Percentiles rank a stretch among this genome's conserved stretches.
phyloP scores from a whole-genome alignment of 1,140 invertebrate species.

The Pachypeltis micranthus region DNA sequence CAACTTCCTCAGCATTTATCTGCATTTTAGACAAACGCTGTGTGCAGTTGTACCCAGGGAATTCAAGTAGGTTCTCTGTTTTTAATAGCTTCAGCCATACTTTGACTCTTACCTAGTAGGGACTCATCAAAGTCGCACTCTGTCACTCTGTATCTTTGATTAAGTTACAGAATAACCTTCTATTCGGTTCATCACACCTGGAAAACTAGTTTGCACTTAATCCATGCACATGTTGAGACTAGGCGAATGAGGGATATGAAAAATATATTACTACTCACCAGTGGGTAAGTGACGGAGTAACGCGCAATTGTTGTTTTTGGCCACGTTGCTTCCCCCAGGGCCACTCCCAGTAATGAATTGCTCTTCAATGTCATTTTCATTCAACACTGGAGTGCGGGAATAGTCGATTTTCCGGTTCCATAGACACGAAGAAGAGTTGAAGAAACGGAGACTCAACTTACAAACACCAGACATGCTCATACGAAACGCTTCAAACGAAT shows the following conservation, averaged over 20 bases:
- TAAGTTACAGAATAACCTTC: too few relatives aligned
- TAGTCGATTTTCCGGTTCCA: constrained; percentile 29
- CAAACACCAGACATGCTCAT: constrained; percentile 27
- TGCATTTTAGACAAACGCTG: too few relatives aligned
- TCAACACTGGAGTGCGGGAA: constrained; percentile 55
- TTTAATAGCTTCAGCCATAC: too few relatives aligned
- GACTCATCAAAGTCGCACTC: too few relatives aligned
- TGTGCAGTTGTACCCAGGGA: too few relatives aligned
- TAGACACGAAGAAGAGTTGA: not conserved
- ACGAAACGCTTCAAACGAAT: constrained; percentile 36
- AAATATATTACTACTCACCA: not conserved
- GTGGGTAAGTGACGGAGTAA: not conserved
- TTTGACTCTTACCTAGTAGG: too few relatives aligned
- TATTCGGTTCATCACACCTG: too few relatives aligned
- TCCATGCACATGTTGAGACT: too few relatives aligned
- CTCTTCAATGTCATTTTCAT: constrained; percentile 65
- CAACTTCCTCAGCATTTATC: too few relatives aligned
- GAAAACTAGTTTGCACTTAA: too few relatives aligned
- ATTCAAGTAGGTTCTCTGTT: too few relatives aligned
- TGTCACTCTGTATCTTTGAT: too few relatives aligned
- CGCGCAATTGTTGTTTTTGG: constrained; percentile 39
- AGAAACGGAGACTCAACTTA: not conserved
- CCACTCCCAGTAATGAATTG: constrained; percentile 66
- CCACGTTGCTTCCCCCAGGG: constrained; percentile 72
- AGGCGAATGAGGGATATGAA: not conserved